These are phyloP conservation scores for Sceloporus undulatus DNA, from an alignment of 2,113 vertebrate genomes.

Conservation along the genomic window DNA sequence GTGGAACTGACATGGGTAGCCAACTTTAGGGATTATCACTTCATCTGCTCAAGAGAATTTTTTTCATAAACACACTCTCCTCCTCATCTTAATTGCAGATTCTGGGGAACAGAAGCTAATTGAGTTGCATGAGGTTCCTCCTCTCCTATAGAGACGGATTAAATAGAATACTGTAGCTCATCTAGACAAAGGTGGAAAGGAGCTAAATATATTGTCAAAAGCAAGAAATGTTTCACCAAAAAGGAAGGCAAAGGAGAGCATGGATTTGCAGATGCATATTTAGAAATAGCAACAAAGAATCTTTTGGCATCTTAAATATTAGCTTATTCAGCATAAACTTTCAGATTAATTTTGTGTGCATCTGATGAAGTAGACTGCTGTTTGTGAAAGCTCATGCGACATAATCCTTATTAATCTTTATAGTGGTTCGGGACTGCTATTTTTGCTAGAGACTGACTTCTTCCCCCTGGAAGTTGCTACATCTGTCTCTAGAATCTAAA, in stretches of 20 bases:
- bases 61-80: neutral
- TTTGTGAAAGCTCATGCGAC: too few relatives aligned
- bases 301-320: too few relatives aligned
- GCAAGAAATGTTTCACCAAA: neutral
- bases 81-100: neutral
- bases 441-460: too few relatives aligned
- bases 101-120: neutral
- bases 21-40: neutral
- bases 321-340: neutral
- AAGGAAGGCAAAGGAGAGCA: neutral
- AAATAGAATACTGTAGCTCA: neutral
- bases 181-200: neutral
- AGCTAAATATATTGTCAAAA: neutral
- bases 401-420: too few relatives aligned
- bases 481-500: neutral
- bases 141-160: neutral
- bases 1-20: neutral
- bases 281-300: neutral
- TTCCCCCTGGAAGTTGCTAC: too few relatives aligned
- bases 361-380: too few relatives aligned
- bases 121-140: neutral
- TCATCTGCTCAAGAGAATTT: neutral
- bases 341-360: too few relatives aligned
- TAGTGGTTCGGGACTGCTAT: too few relatives aligned
- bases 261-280: neutral